Evolutionary conservation across 2,797 vertebrate species (phyloP), one percentile per base, ranked within the genome.

Genomic region (Lepus townsendii): DNA sequence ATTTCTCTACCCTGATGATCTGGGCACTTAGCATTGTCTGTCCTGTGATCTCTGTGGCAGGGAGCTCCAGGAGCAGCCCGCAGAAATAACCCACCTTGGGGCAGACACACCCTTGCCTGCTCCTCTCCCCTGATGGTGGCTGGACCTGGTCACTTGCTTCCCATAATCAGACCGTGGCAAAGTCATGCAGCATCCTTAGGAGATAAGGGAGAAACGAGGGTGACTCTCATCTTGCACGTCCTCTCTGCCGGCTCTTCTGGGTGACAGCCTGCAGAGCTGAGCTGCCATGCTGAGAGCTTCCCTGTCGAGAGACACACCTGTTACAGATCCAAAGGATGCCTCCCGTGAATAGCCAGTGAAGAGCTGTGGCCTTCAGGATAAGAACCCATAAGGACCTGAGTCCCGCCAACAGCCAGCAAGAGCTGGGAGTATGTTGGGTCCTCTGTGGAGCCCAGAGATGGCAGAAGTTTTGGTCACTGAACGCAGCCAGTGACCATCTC

Each of bases 21-120:
- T 50, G 13, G 76, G 22, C 24, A 3, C 57, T 60, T 63, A 54
- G 38, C 32, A 7, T 8, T 92, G 80, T 42, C n/a, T 62, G 84
- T 62, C 50, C 65, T 60, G 2, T 30, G n/a, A 63, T 75, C 42
- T 82, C n/a, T 50, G 14, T 13, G 73, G 83, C 26, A 30, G 68
- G 50, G 47, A 24, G 72, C 42, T 73, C 68, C 47, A 32, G 24
- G 75, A 65, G 22, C n/a, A 19, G 4, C 26, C 72, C n/a, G 47
- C 5, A 7, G 22, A 3, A 30, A 47, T 8, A 57, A 19, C 19
- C 30, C 47, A 2, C 14, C 9, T 93, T 30, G 9, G 22, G 26
- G 12, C 24, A 24, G 1, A 24, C 13, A 7, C 0, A 16, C 3
- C 14, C 2, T 14, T 62, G 5, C 9, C 52, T 0, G 35, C 7